These are phyloP conservation scores for Labeo catla DNA, from an alignment of 2,113 vertebrate species.

Conservation along the genomic window DNA sequence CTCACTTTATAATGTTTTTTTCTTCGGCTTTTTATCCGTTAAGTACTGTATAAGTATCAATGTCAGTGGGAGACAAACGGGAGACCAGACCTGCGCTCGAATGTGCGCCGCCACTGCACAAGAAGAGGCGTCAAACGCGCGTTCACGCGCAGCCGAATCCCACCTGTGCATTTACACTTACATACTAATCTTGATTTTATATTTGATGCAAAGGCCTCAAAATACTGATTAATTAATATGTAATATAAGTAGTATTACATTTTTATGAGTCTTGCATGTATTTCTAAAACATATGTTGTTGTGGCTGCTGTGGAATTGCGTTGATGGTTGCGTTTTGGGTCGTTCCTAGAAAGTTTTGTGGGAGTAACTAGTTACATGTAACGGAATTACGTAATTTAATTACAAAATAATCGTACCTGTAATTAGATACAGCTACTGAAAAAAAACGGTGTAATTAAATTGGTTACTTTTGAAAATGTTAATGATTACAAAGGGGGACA, in stretches of 20 bases:
- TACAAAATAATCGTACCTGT: no score
- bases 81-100: constrained; percentile 3
- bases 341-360: no score
- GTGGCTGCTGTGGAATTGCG: no score
- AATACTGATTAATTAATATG: not conserved
- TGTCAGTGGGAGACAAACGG: not conserved
- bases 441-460: no score
- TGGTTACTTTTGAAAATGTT: no score
- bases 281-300: not conserved
- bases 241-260: not conserved
- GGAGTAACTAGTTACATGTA: no score
- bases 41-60: not conserved
- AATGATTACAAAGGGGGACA: no score
- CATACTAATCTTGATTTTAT: not conserved
- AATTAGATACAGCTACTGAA: no score
- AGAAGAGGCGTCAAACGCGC: no score
- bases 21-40: not conserved
- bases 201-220: not conserved
- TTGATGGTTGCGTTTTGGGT: no score
- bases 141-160: not conserved
- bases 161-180: not conserved
- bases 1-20: constrained; percentile 11
- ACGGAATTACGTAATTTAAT: no score
- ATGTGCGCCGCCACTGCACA: not conserved
- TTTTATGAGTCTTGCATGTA: no score